These are phyloP conservation scores for Phocoena sinus DNA, from an alignment of 2,113 vertebrate species.

Conservation along the genomic window DNA sequence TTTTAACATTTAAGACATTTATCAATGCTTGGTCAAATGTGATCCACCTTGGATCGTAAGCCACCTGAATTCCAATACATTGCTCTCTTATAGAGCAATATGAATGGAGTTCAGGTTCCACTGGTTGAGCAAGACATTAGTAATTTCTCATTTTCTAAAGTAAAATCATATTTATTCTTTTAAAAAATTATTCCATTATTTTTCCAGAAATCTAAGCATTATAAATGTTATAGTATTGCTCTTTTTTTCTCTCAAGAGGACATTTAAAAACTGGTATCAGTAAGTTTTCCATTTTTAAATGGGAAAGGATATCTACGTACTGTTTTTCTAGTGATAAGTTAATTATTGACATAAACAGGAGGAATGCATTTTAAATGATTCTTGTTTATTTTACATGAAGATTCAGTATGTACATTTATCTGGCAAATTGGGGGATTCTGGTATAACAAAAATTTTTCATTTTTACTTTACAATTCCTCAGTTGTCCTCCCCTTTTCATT, in stretches of 20 bases:
- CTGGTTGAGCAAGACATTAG: background rate
- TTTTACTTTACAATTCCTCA: background rate
- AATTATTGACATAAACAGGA: slow-evolving; percentile 1
- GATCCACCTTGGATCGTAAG: background rate
- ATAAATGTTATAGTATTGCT: background rate
- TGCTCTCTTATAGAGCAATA: background rate
- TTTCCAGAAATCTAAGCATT: background rate
- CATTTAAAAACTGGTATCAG: background rate
- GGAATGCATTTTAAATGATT: background rate
- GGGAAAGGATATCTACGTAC: background rate
- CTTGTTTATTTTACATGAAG: background rate
- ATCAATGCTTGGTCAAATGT: background rate
- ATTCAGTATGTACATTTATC: background rate
- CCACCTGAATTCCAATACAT: background rate
- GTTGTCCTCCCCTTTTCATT: background rate
- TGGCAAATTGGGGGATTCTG: background rate
- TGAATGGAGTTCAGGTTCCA: background rate
- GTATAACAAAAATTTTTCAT: background rate
- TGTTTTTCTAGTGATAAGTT: background rate
- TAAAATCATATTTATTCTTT: background rate
- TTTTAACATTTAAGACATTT: background rate
- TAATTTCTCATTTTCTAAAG: background rate
- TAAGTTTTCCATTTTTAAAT: background rate
- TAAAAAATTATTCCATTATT: background rate
- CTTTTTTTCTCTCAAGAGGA: background rate